Evolutionary conservation across 2,888 invertebrate species (phyloP).

Genomic region (Heliconius erato): DNA sequence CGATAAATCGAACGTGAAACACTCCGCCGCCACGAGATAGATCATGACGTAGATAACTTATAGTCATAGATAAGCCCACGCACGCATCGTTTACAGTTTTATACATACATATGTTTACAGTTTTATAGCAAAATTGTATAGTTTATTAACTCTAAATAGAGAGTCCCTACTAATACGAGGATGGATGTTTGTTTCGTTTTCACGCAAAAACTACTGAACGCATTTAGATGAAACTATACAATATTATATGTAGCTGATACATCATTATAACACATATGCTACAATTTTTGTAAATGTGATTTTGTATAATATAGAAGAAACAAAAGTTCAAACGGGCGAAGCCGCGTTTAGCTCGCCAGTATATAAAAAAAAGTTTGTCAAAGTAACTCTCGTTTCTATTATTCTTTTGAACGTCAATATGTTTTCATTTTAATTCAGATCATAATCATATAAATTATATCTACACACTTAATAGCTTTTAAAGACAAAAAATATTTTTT

Average conservation of each 20-base stretch:
- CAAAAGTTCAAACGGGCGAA: no score
- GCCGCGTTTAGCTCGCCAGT: no score
- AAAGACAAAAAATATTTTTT: neutral
- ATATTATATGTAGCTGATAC: no score
- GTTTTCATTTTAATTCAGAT: neutral
- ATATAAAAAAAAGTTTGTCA: neutral
- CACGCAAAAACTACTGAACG: no score
- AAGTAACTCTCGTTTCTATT: neutral
- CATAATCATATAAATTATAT: neutral
- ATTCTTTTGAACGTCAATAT: neutral
- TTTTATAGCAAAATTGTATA: neutral
- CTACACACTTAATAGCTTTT: neutral
- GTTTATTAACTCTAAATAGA: neutral
- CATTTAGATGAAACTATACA: no score
- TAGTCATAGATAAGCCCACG: slow-evolving; percentile 14
- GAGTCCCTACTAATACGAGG: neutral
- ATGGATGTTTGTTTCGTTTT: no score
- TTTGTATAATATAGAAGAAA: no score
- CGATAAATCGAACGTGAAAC: slow-evolving; percentile 27
- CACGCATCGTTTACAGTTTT: neutral
- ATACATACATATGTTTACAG: neutral
- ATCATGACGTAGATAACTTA: slow-evolving; percentile 36
- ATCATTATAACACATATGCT: no score
- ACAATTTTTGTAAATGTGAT: no score
- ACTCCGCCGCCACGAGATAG: slow-evolving; percentile 13